Percentiles rank a stretch among this genome's conserved stretches.
These are phyloP conservation scores for Neopelma chrysocephalum DNA, from an alignment of 2,797 vertebrate species.

Conservation along the genomic window DNA sequence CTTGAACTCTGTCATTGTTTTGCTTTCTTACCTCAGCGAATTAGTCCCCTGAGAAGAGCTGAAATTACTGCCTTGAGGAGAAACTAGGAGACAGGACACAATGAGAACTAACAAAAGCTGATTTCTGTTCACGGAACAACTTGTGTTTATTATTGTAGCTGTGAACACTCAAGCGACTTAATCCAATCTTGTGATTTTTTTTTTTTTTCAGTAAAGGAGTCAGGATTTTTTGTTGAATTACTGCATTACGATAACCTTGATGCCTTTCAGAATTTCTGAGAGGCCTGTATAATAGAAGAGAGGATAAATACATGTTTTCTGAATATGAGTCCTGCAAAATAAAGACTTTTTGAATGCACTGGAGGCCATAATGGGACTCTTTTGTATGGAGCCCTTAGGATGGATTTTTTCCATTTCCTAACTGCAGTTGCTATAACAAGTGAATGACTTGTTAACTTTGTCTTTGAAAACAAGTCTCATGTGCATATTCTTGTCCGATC, in stretches of 20 bases:
- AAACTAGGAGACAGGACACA: background rate
- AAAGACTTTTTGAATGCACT: background rate
- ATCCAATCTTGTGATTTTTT: background rate
- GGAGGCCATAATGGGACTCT: background rate
- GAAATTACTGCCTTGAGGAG: background rate
- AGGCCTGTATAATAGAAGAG: background rate
- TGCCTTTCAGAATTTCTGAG: background rate
- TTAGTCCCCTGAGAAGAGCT: background rate
- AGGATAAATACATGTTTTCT: background rate
- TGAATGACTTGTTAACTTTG: background rate
- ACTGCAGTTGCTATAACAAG: background rate
- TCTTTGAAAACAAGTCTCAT: background rate
- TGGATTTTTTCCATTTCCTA: background rate
- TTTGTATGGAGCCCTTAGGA: background rate
- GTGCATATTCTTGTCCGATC: background rate
- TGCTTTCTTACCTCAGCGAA: background rate
- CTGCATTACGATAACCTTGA: background rate
- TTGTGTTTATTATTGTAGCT: background rate
- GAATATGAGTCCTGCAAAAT: background rate
- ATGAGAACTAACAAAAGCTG: background rate
- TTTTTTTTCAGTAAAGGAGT: background rate
- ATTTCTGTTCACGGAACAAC: background rate
- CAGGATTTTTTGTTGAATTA: background rate
- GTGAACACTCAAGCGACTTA: background rate
- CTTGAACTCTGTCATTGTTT: background rate